Base-by-base conservation (phyloP, 2,797 vertebrate genomes). In the Rallus crepitans region DNA sequence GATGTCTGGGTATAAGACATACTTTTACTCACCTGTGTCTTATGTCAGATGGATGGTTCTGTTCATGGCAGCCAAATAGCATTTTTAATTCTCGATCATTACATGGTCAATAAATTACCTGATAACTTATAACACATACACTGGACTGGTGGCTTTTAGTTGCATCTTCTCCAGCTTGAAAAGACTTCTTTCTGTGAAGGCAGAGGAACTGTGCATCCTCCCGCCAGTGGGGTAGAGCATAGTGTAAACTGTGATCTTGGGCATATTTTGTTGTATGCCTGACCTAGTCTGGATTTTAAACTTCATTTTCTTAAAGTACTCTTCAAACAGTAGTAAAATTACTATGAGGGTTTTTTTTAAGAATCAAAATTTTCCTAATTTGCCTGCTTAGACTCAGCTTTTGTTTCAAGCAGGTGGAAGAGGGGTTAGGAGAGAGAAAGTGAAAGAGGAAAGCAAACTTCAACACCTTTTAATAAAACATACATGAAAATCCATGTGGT, bases 1-100 rank as follows among this genome's bases (percentile, higher is more conserved):
- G 28, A 39, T 35, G n/a, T 69, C 57, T 83, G 40, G 60, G 5
- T 80, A 50, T 53, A 12, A 76, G 63, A 82, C 8, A n/a, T 7
- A 0, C 6, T 87, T 84, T 40, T 79, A 79, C 63, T 79, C 63
- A 92, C 89, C 35, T 90, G 63, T 88, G 55, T 69, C 42, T 86
- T 77, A n/a, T 2, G 39, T 47, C 40, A 72, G 40, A 68, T 8
- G n/a, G 65, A 57, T 42, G 75, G 63, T 61, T 31, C 52, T 56
- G 12, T 33, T 81, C 13, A 86, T 84, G 55, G 60, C 25, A 70
- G 20, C 14, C 70, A 70, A 65, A 76, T 20, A 90, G 39, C 5
- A 16, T 61, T 71, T 89, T 79, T n/a, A 63, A 87, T 37, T 6
- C 31, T 53, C 15, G 3, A n/a, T 56, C 15, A 47, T 28, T 82